These are phyloP conservation scores for Drosophila nannoptera DNA, from an alignment of 1,140 invertebrate species.

Conservation along the genomic window DNA sequence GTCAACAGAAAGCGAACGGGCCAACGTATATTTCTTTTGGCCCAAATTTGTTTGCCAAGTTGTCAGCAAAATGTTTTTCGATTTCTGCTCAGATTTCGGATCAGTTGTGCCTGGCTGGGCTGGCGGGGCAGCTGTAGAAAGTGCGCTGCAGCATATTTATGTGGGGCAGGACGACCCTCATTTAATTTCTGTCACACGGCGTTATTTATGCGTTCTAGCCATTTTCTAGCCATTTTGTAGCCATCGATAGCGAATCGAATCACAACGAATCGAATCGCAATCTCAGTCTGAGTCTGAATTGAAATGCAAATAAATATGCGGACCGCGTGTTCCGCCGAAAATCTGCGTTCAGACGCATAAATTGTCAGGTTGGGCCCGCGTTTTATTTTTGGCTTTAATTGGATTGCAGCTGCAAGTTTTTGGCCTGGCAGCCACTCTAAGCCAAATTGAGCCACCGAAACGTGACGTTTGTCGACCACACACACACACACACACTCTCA, in stretches of 20 bases:
- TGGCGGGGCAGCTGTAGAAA: not conserved
- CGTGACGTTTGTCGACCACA: constrained; percentile 62
- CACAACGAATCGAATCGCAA: too few relatives aligned
- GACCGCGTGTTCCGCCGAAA: constrained; percentile 17
- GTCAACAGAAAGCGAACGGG: constrained; percentile 15
- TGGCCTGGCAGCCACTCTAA: constrained; percentile 42
- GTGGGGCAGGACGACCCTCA: constrained; percentile 52
- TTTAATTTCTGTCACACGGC: constrained; percentile 71
- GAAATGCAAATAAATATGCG: constrained; percentile 65
- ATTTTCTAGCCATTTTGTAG: constrained; percentile 46
- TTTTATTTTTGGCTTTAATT: constrained; percentile 59
- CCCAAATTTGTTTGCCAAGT: constrained; percentile 66
- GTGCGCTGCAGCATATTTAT: constrained; percentile 37
- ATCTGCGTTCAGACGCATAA: constrained; percentile 44
- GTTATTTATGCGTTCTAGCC: constrained; percentile 50
- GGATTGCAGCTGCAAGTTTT: constrained; percentile 58
- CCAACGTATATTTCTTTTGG: constrained; percentile 29
- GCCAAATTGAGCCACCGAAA: constrained; percentile 69
- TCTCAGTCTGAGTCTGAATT: too few relatives aligned
- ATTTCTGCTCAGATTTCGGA: constrained; percentile 36
- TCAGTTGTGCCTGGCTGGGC: too few relatives aligned
- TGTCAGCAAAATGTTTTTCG: constrained; percentile 47
- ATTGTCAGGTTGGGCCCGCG: constrained; percentile 52
- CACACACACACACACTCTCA: constrained; percentile 1
- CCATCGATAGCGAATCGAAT: constrained; percentile 52